phyloP scores from a whole-genome alignment of 2,888 invertebrate species.

The Archips xylosteana region DNA sequence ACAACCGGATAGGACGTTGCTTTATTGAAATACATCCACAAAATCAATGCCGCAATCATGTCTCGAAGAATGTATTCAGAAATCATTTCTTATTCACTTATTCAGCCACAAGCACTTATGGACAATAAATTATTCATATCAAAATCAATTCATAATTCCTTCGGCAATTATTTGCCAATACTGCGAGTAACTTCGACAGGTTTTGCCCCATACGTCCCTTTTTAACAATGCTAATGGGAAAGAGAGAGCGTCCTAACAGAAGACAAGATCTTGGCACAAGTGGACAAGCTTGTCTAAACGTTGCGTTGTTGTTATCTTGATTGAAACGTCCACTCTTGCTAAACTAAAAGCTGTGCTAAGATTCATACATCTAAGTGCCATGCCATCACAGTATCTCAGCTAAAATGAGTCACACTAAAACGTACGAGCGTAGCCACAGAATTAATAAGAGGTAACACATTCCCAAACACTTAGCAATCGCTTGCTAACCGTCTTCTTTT shows the following conservation, averaged over 20 bases:
- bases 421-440: too few species aligned
- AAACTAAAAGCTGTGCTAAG: background rate
- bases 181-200: background rate
- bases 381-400: background rate
- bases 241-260: background rate
- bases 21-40: background rate
- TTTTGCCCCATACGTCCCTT: background rate
- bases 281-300: conserved; percentile 7
- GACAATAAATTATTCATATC: conserved; percentile 38
- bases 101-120: conserved; percentile 20
- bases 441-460: too few species aligned
- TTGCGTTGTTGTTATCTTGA: background rate
- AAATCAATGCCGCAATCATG: background rate
- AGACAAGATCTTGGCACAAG: conserved; percentile 1
- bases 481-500: too few species aligned
- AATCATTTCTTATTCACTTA: conserved; percentile 2
- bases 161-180: conserved; percentile 6
- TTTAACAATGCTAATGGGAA: background rate
- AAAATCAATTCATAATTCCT: conserved; percentile 32
- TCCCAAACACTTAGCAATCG: too few species aligned
- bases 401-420: too few species aligned
- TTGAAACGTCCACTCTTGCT: background rate
- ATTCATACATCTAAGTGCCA: background rate
- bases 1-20: too few species aligned
- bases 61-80: background rate